Base-by-base conservation (phyloP, 2,797 vertebrate genomes). In the Sebastes taczanowskii region DNA sequence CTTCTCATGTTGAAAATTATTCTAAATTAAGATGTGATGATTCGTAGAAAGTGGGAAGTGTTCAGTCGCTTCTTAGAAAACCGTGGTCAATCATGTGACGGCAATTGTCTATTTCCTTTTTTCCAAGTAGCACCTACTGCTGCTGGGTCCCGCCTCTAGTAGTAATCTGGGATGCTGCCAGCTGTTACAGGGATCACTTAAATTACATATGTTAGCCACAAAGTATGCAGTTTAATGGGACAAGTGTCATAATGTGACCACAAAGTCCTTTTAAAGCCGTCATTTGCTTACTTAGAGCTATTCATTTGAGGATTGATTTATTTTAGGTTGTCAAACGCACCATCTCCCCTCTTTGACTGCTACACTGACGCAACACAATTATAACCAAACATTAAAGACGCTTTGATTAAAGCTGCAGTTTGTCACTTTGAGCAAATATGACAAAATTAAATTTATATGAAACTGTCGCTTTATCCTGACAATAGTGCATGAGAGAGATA, bases 21-120 rank as follows among this genome's bases (percentile, higher is more conserved):
- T 78, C 81, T 87, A 78, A 77, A 75, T 85, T 30, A 35, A 85
- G 61, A 64, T 73, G 16, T 2, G 11, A 35, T 6, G 38, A 67
- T 86, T 88, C 87, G 52, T 77, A 55, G 82, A 85, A 82, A 52
- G 62, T 53, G 20, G 66, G 14, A 4, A 2, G 25, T 78, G 52
- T 72, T 71, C 68, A 35, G 34, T n/a, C 62, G 11, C 61, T 90
- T 90, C 85, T 49, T 38, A 71, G 86, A 35, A 90, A 91, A 66
- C 38, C 14, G 20, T 68, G 14, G n/a, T 62, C 55, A 58, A 70
- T 84, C 80, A 82, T 60, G 49, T 63, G 63, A 85, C 42, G 1
- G 69, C 78, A 74, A 74, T 78, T 80, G 78, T 82, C 25, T 30
- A 16, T 75, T 82, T 83, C 63, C 46, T 76, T 22, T 76, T 22